Evolutionary conservation across 2,113 vertebrate species (phyloP), one percentile per base, ranked within the genome.

Genomic region (Nymphicus hollandicus): DNA sequence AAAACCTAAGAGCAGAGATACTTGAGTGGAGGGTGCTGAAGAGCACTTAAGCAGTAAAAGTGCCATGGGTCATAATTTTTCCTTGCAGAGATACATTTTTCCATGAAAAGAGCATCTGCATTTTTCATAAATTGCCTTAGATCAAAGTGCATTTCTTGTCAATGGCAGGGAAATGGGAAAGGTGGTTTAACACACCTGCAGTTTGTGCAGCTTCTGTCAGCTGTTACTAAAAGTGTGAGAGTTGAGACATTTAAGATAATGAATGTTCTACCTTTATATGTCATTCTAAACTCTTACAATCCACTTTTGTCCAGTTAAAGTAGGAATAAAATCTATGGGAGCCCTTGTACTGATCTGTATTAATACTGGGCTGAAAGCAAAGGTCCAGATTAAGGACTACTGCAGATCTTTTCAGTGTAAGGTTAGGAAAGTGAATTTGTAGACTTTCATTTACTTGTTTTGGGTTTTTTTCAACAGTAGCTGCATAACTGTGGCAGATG

Each of bases 341-440:
- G 28, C 52, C 17, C 44, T 72, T 88, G 71, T 43, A 31, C 43
- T 58, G 46, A 13, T 11, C 24, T 49, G 0, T 65, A 2, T 39
- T 41, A 31, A 33, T 50, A 68, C 23, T 39, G 63, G 39, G 17
- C 44, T 83, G 68, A 70, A 73, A 52, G 41, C 49, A 56, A 28
- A 77, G 58, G 53, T 81, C 58, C 37, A 6, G 12, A 10, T 61
- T 80, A 44, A 69, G 20, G 88, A 18, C 31, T 7, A 1, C 15
- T 28, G 10, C 1, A 4, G 23, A 4, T n/a, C 11, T 52, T 61
- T 83, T 47, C 53, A 41, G 24, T 56, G 16, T 50, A 17, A 16
- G 13, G 5, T 27, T 61, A 16, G 43, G 35, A 35, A 77, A 72
- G 35, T 0, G 0, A 12, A 20, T 61, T 44, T 1, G 1, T 46